Base-by-base conservation (phyloP, 2,888 invertebrate species). In the Ptilodon capucinus region DNA sequence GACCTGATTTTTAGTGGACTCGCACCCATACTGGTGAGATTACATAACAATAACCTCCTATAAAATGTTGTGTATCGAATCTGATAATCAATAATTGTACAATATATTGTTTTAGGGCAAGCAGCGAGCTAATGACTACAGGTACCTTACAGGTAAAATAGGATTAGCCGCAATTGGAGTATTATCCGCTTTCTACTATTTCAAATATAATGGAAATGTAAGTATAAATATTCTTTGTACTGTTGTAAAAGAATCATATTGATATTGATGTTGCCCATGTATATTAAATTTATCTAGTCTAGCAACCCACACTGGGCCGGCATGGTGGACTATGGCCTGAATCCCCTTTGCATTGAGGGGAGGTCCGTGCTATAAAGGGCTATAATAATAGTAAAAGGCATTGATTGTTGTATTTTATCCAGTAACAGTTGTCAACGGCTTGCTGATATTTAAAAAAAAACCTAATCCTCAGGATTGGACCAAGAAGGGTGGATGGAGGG, bases 171-270 rank as follows among this genome's bases (percentile, higher is more conserved):
- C 92, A 42, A 53, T 90, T 30, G 86, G 84, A 9, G 61, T 93
- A n/a, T 93, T 95, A 57, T 77, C 78, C 18, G 65, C 73, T 0
- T 93, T 93, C 48, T 97, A 97, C 76, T 96, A 97, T 71, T 93
- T 96, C 58, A 97, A 97, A 87, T 97, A 97, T 78, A 94, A 95
- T 79, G 86, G 85, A 60, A 94, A 95, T 84, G 95, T 96, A 86
- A 93, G 94, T 92, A 51, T n/a, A 32, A 7, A 6, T 32, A 32
- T 13, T 32, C 6, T 32, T 14, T 14, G n/a, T n/a, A n/a, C n/a
- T n/a, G n/a, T n/a, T n/a, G n/a, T n/a, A n/a, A n/a, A n/a, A n/a
- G n/a, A n/a, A n/a, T n/a, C n/a, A n/a, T n/a, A n/a, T n/a, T n/a
- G n/a, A n/a, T n/a, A n/a, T n/a, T n/a, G n/a, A n/a, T n/a, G n/a